Evolutionary conservation across 2,113 vertebrate genomes (phyloP).

Genomic region (Xiphophorus hellerii): DNA sequence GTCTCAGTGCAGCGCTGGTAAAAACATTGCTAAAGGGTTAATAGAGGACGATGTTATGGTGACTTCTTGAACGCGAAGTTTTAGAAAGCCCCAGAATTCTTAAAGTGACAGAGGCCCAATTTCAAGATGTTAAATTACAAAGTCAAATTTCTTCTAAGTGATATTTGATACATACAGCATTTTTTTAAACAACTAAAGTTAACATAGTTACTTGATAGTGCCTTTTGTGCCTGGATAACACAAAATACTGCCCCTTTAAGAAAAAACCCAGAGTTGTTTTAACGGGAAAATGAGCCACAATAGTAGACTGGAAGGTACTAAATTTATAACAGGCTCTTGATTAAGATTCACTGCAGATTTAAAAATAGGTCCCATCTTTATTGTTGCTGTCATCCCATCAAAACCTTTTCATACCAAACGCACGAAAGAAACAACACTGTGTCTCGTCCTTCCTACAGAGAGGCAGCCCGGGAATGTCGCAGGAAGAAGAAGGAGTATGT

Average conservation of each 20-base stretch:
- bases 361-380: not conserved
- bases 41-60: too few species aligned
- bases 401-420: not conserved
- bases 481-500: constrained; percentile 99
- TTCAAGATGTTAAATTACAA: too few species aligned
- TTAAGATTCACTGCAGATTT: not conserved
- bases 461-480: constrained; percentile 96
- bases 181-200: too few species aligned
- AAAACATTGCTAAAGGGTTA: too few species aligned
- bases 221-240: too few species aligned
- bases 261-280: not conserved
- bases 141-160: too few species aligned
- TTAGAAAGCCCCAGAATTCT: too few species aligned
- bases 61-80: too few species aligned
- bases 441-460: constrained; percentile 79
- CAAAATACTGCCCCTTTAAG: not conserved
- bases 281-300: not conserved
- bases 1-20: too few species aligned
- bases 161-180: too few species aligned
- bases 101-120: too few species aligned
- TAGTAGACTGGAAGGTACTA: not conserved
- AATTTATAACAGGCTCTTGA: not conserved
- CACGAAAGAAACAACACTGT: not conserved
- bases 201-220: too few species aligned
- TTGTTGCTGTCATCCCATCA: not conserved